Evolutionary conservation across 2,113 vertebrate genomes (phyloP).

Genomic region (Sander vitreus): DNA sequence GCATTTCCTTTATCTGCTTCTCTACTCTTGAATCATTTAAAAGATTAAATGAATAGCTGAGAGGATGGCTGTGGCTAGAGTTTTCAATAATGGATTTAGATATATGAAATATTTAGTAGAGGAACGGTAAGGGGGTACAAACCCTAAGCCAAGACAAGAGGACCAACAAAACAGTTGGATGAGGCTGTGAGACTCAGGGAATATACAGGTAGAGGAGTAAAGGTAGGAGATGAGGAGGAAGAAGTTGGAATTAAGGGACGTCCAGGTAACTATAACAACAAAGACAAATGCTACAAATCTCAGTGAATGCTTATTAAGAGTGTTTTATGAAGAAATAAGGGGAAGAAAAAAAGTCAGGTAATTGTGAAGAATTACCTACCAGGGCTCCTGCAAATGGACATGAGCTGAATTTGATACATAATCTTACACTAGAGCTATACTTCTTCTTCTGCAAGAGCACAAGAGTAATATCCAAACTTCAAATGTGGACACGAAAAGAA

Average conservation of each 20-base stretch:
- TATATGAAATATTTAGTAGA: conserved; percentile 81
- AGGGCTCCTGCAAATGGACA: conserved; percentile 8
- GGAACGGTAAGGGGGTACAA: conserved; percentile 57
- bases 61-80: conserved; percentile 61
- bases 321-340: conserved; percentile 35
- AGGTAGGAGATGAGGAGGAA: neutral
- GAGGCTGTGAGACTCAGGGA: conserved; percentile 21
- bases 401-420: neutral
- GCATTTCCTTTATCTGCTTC: conserved; percentile 60
- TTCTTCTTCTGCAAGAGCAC: neutral
- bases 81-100: conserved; percentile 84
- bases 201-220: conserved; percentile 10
- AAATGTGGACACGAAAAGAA: neutral
- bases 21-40: conserved; percentile 73
- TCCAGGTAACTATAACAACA: neutral
- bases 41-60: conserved; percentile 75
- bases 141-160: conserved; percentile 51
- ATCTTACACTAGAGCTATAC: neutral
- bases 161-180: conserved; percentile 72
- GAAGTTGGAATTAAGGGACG: conserved; percentile 8
- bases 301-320: conserved; percentile 34
- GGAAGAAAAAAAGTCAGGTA: conserved; percentile 4
- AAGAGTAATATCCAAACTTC: neutral
- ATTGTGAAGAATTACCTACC: conserved; percentile 25
- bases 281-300: conserved; percentile 27